Percentiles rank a stretch among this genome's conserved stretches.
phyloP scores from a whole-genome alignment of 2,888 invertebrate species.

The Imbricaverruca yamaguchii region DNA sequence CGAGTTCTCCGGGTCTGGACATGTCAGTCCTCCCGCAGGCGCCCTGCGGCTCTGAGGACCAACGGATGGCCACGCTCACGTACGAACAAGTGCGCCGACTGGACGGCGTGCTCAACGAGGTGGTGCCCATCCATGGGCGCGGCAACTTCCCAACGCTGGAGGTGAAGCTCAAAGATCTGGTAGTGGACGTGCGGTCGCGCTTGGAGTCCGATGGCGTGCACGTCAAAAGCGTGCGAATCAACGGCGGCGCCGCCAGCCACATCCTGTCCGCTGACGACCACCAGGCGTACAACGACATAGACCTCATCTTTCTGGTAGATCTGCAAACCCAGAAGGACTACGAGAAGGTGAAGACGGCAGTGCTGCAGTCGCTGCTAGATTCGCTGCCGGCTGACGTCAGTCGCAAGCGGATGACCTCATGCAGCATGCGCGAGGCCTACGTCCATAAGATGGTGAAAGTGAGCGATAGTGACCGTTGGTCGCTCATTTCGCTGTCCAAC shows the following conservation, averaged over 20 bases:
- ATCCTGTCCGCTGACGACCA: slow-evolving; percentile 83
- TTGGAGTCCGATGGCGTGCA: slow-evolving; percentile 67
- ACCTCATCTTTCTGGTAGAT: slow-evolving; percentile 96
- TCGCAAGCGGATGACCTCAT: slow-evolving; percentile 83
- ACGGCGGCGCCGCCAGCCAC: slow-evolving; percentile 95
- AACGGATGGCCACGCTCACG: slow-evolving; percentile 50
- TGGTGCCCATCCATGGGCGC: slow-evolving; percentile 83
- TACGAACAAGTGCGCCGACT: slow-evolving; percentile 92
- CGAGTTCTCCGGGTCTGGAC: too few species aligned
- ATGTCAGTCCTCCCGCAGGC: neutral
- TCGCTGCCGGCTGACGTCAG: slow-evolving; percentile 75
- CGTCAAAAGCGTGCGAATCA: slow-evolving; percentile 74
- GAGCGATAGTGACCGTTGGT: slow-evolving; percentile 95
- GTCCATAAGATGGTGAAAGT: slow-evolving; percentile 99
- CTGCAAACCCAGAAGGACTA: slow-evolving; percentile 79
- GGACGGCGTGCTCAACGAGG: slow-evolving; percentile 92
- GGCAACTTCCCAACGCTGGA: slow-evolving; percentile 92
- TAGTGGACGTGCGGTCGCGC: slow-evolving; percentile 82
- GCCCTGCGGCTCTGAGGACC: neutral
- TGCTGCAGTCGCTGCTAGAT: slow-evolving; percentile 85
- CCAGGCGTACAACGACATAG: slow-evolving; percentile 88
- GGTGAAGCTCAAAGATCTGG: slow-evolving; percentile 85
- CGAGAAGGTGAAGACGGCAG: slow-evolving; percentile 92
- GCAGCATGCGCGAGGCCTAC: slow-evolving; percentile 89
- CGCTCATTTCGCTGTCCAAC: slow-evolving; percentile 94